Evolutionary conservation across 2,113 vertebrate species (phyloP), one percentile per base, ranked within the genome.

Genomic region (Miniopterus natalensis): DNA sequence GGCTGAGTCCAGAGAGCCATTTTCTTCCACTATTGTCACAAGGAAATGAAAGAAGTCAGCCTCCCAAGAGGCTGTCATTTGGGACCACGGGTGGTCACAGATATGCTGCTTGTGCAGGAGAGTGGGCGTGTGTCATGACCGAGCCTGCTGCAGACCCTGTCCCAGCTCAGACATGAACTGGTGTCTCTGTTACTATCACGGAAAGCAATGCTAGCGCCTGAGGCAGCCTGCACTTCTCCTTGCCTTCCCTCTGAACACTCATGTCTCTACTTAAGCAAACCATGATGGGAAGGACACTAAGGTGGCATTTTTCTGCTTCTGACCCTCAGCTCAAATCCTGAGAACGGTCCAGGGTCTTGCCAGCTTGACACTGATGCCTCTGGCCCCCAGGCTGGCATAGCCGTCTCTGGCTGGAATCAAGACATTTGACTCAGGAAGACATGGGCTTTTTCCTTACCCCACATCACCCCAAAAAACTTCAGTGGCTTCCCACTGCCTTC

Each of bases 71-170:
- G 45, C 70, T 75, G 25, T 36, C 25, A 1, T 29, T 3, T 47
- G 25, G 77, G 49, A 53, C 53, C 21, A 0, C 1, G 0, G 40
- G 61, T 25, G 55, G 81, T 27, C 12, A 0, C 18, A 49, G 84
- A 71, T 3, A 36, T 0, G 1, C 51, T n/a, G 73, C 31, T 36
- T 20, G 9, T 51, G 5, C 0, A 0, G 42, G 63, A 51, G 6
- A 1, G 1, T 0, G 51, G 51, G 51, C 42, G 25, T 2, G 45
- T 10, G 25, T 51, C 8, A 3, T 4, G 59, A 12, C 0, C 1
- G 1, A 17, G 42, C 8, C 77, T 0, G 0, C 73, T 5, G 31
- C 65, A 1, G 66, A 1, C 17, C 25, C 23, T 2, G 4, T 18
- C 61, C 63, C 1, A 47, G n/a, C 18, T 20, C 63, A 10, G 29